Percentiles rank a stretch among this genome's conserved stretches.
phyloP scores from a whole-genome alignment of 2,888 invertebrate species.

The Linnaemya vulpina region DNA sequence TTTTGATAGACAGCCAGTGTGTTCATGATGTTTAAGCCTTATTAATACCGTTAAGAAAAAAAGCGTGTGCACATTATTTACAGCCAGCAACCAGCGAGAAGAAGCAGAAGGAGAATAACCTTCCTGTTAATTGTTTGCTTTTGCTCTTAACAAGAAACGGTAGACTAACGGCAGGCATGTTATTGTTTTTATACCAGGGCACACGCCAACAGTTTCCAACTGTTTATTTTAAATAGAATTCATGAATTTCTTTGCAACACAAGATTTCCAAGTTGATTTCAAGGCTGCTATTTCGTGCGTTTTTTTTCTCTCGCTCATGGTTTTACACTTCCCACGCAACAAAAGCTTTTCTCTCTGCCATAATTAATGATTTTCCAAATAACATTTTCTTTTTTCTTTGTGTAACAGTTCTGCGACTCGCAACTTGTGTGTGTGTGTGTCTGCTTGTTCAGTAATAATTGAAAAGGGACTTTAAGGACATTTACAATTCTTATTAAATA shows the following conservation, averaged over 20 bases:
- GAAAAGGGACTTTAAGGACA: conserved; percentile 47
- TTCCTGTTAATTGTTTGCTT: conserved; percentile 37
- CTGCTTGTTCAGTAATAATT: conserved; percentile 27
- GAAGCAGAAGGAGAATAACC: not conserved
- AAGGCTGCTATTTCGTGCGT: not conserved
- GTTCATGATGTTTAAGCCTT: conserved; percentile 32
- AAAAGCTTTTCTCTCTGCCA: conserved; percentile 36
- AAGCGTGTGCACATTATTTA: not conserved
- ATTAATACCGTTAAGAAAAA: conserved; percentile 10
- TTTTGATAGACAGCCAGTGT: not conserved
- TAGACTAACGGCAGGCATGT: conserved; percentile 11
- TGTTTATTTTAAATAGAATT: not conserved
- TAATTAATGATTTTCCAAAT: conserved; percentile 57
- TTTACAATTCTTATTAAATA: conserved; percentile 48
- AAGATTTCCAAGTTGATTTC: conserved; percentile 1
- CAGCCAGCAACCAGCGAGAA: not conserved
- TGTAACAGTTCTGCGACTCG: not conserved
- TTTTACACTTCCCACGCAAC: not conserved
- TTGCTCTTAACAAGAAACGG: conserved; percentile 26
- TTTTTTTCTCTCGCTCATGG: not conserved
- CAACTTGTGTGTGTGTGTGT: not conserved
- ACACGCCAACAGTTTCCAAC: not conserved
- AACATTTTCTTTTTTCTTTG: not conserved
- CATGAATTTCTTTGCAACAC: not conserved
- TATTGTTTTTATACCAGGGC: not conserved